Base-by-base conservation (phyloP, 2,113 vertebrate genomes). In the Pseudopodoces humilis region DNA sequence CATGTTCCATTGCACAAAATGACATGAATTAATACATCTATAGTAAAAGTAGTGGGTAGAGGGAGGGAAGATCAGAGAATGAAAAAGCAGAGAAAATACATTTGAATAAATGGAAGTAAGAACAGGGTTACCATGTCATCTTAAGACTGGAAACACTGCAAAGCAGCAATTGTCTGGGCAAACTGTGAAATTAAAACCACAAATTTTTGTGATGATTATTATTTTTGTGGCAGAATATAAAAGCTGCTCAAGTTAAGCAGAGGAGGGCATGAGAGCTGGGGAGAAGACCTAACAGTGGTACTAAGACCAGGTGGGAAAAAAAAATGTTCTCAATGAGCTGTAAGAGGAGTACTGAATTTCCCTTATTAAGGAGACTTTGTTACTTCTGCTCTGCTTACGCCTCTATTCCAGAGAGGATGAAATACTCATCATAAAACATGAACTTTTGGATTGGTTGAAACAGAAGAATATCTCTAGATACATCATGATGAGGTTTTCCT, bases 51-150 rank as follows among this genome's bases (percentile, higher is more conserved):
- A 71, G 12, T 2, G 44, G 10, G 15, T 10, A 47, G 28, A 70
- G 16, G 15, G 13, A 75, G 25, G 52, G 14, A 71, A 22, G 8
- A 80, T 50, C 23, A 65, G n/a, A 55, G 11, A 59, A n/a, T 16
- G 21, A 64, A 70, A 53, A 72, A 46, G 33, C 47, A 68, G 7
- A 60, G 9, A 59, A 58, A 56, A 56, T 10, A 11, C 3, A 64
- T 20, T 6, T 74, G 24, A 91, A 72, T 14, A 64, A 87, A 64
- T 4, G 14, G 8, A 59, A 78, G 30, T 25, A n/a, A 47, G n/a
- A 81, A 52, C 9, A 46, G 22, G 35, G 9, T 8, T 77, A 30
- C 16, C 12, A 27, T 0, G 0, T 18, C 3, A 1, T 58, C 56
- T 9, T 16, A 68, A 69, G 16, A 33, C 8, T 46, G 14, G 49